Evolutionary conservation across 2,797 vertebrate species (phyloP).

Genomic region (Gila robusta): DNA sequence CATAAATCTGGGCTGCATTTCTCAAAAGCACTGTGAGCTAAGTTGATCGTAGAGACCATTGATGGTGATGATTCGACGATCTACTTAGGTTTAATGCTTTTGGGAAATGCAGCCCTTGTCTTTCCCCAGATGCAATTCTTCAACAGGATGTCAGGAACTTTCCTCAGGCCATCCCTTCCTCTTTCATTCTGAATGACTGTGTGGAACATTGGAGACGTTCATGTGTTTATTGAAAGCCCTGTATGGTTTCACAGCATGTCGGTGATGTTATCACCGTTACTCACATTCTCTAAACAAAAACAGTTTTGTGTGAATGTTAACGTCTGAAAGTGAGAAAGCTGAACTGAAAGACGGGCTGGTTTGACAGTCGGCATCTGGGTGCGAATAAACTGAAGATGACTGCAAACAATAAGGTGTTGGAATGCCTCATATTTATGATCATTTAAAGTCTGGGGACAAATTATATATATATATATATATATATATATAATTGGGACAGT

Average conservation of each 20-base stretch:
- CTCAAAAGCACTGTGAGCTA: neutral
- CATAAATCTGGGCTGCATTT: neutral
- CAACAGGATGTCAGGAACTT: neutral
- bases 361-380: neutral
- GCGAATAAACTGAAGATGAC: conserved; percentile 36
- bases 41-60: neutral
- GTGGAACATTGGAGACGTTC: conserved; percentile 18
- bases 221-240: conserved; percentile 36
- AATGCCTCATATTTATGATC: neutral
- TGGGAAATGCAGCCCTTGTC: neutral
- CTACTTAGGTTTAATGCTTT: neutral
- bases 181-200: conserved; percentile 26
- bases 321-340: neutral
- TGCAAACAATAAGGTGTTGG: neutral
- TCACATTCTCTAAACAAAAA: conserved; percentile 18
- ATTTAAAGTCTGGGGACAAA: neutral
- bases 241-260: conserved; percentile 39
- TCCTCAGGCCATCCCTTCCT: conserved; percentile 18
- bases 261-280: conserved; percentile 23
- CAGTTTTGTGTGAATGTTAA: conserved; percentile 9
- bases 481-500: neutral
- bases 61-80: neutral
- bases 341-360: neutral
- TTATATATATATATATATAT: neutral
- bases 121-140: neutral